A percentile compares a stretch with the other conserved stretches of the same genome.
phyloP scores from a whole-genome alignment of 2,113 vertebrate species.

The Halcyon senegalensis region DNA sequence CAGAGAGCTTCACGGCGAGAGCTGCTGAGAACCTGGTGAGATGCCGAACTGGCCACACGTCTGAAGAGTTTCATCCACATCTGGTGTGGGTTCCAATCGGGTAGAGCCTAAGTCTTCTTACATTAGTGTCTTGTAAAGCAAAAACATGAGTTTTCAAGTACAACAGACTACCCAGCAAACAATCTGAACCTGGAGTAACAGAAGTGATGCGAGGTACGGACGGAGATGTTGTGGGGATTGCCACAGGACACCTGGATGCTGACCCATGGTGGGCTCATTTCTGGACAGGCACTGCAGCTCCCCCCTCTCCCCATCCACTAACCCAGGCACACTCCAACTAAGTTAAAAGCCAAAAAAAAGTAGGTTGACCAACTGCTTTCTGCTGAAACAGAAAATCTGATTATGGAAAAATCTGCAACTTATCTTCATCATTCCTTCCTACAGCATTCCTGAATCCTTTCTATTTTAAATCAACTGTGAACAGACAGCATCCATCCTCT shows the following conservation, averaged over 20 bases:
- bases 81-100: neutral
- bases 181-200: neutral
- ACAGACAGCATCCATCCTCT: neutral
- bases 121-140: neutral
- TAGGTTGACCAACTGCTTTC: neutral
- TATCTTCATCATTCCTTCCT: neutral
- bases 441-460: neutral
- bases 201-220: neutral
- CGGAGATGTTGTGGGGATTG: neutral
- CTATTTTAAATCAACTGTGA: neutral
- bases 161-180: neutral
- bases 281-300: neutral
- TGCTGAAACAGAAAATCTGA: neutral
- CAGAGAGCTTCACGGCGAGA: neutral
- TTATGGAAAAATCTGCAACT: neutral
- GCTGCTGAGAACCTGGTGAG: neutral
- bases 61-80: neutral
- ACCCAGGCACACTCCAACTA: neutral
- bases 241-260: neutral
- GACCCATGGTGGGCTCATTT: accelerated
- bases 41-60: neutral
- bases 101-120: neutral
- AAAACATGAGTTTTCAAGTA: accelerated
- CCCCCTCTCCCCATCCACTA: neutral
- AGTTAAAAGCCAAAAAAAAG: neutral